Evolutionary conservation across 2,888 invertebrate species (phyloP), one percentile per base, ranked within the genome.

Genomic region (Athalia circularis): DNA sequence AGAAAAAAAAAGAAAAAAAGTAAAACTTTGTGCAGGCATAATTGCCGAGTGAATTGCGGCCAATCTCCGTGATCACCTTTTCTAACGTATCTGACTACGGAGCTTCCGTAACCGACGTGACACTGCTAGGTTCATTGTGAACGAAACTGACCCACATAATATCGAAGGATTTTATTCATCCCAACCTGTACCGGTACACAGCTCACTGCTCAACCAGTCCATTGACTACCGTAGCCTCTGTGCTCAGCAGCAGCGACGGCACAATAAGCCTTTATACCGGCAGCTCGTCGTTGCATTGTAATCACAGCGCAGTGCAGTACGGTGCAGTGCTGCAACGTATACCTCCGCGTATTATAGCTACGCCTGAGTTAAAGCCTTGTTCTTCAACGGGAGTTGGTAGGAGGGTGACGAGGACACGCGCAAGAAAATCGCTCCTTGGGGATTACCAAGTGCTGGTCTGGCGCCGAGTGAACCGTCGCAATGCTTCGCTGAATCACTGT

Each of bases 81-180:
- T 29, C 29, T 29, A 29, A 29, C 29, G 2, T 29, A 29, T 29
- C 29, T 29, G 29, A 29, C 29, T 29, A 29, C 29, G 29, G 2
- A 29, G 29, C 29, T 29, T 29, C 1, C 29, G 29, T 1, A 29
- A 72, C 45, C 72, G 47, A 59, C 47, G 57, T 59, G 45, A 52
- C 54, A 52, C 15, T 15, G 11, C 13, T 61, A 0, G 45, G 11
- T 54, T n/a, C 72, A 57, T 72, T 72, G 72, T 72, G 59, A 59
- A 29, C 54, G 45, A 72, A 72, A 72, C 72, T 72, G 72, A 72
- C 72, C 72, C 43, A 72, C 13, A 72, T 72, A 72, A 72, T 59
- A 29, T 47, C 13, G n/a, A 15, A 59, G 72, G 59, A 72, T 72
- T 29, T 29, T 72, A 72, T 29, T 72, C 72, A 72, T 72, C 72